A percentile compares a stretch with the other conserved stretches of the same genome.
These are phyloP conservation scores for Triops longicaudatus DNA, from an alignment of 1,140 invertebrate species.

Conservation along the genomic window DNA sequence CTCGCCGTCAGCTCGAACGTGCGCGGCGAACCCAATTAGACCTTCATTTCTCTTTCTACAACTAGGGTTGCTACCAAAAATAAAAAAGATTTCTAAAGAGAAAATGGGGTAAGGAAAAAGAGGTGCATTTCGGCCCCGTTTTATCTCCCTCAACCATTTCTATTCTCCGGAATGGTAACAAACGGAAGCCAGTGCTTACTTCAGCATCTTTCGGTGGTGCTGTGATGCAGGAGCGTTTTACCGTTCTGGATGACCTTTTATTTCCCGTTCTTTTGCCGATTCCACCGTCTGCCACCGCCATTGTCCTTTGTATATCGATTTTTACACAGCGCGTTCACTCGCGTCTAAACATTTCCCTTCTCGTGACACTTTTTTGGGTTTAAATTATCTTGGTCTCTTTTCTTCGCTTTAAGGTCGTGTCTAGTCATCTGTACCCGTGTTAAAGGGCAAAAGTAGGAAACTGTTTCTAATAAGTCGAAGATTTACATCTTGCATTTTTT, in stretches of 20 bases:
- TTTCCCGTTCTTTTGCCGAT: background rate
- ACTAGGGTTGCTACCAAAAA: background rate
- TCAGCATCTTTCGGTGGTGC: background rate
- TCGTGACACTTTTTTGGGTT: no score
- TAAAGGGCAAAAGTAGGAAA: no score
- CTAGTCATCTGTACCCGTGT: no score
- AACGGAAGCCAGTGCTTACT: background rate
- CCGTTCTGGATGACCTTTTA: background rate
- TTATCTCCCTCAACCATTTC: background rate
- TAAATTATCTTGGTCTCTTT: constrained; percentile 9
- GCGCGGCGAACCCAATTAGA: background rate
- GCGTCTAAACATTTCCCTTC: background rate
- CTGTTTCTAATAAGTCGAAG: no score
- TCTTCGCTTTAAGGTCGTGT: no score
- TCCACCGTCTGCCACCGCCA: background rate
- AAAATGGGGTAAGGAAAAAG: background rate
- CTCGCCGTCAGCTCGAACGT: background rate
- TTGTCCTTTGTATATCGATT: constrained; percentile 10
- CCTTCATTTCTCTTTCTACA: background rate
- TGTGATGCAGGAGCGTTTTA: background rate
- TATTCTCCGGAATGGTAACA: background rate
- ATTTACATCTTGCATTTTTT: no score
- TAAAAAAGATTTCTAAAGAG: background rate
- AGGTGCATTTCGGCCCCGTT: background rate
- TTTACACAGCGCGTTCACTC: background rate